Conservation (phyloP, 1,140 invertebrate genomes). For the Metopolophium dirhodum region DNA sequence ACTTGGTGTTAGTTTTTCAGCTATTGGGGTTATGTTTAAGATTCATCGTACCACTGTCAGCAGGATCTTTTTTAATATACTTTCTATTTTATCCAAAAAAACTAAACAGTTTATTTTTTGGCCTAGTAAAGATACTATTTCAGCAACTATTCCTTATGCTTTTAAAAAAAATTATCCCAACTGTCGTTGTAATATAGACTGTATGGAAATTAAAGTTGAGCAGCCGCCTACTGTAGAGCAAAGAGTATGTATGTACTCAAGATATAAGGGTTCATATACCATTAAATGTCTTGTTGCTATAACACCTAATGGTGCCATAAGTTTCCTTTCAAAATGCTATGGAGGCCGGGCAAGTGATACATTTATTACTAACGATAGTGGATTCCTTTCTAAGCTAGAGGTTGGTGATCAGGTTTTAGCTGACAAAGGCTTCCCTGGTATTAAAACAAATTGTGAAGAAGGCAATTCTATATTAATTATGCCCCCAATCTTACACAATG, state of each 20-base stretch:
- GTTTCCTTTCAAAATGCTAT: conserved; percentile 21
- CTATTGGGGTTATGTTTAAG: conserved; percentile 15
- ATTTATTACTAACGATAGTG: conserved; percentile 16
- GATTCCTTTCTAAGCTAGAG: conserved; percentile 21
- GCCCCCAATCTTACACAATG: no score
- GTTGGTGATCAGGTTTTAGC: neutral
- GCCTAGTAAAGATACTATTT: conserved; percentile 6
- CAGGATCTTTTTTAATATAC: neutral
- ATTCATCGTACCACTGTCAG: conserved; percentile 26
- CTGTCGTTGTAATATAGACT: conserved; percentile 18
- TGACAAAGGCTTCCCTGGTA: no score
- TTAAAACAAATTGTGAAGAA: conserved; percentile 17
- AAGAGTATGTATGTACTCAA: conserved; percentile 8
- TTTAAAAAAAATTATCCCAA: conserved; percentile 18
- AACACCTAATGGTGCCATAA: conserved; percentile 20
- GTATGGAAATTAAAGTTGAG: neutral
- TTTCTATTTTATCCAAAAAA: conserved; percentile 2
- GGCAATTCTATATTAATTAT: neutral
- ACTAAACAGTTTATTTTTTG: neutral
- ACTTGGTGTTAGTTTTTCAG: conserved; percentile 14
- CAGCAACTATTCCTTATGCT: neutral
- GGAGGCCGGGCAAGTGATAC: neutral
- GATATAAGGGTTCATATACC: neutral
- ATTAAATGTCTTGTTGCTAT: conserved; percentile 13
- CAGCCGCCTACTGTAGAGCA: conserved; percentile 14